These are phyloP conservation scores for Elymnias hypermnestra DNA, from an alignment of 1,140 invertebrate genomes.

Conservation along the genomic window DNA sequence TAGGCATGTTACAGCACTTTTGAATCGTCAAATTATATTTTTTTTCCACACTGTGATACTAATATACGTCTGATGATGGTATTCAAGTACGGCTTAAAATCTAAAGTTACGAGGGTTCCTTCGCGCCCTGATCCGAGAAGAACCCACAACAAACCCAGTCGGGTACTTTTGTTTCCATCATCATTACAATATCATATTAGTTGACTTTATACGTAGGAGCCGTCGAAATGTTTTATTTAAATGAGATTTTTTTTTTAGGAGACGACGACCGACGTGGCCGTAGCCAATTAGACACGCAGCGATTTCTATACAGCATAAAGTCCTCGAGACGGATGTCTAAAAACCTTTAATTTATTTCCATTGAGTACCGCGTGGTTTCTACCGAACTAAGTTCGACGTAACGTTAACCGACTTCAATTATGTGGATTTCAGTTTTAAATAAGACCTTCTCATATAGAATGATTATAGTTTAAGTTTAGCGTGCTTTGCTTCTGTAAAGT, in stretches of 20 bases:
- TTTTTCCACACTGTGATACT: too few relatives aligned
- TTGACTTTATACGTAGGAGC: too few relatives aligned
- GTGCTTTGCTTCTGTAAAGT: conserved; percentile 73
- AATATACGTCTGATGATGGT: too few relatives aligned
- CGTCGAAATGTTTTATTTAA: too few relatives aligned
- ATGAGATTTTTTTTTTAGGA: conserved; percentile 40
- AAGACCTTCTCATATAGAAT: conserved; percentile 62
- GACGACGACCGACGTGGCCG: conserved; percentile 48
- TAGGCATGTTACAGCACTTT: too few relatives aligned
- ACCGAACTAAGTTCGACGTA: conserved; percentile 66
- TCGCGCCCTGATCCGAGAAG: too few relatives aligned
- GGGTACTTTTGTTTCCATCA: too few relatives aligned
- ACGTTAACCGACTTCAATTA: conserved; percentile 43
- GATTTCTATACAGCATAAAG: conserved; percentile 22
- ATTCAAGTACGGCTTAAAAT: too few relatives aligned
- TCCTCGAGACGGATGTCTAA: conserved; percentile 39
- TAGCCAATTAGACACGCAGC: conserved; percentile 40
- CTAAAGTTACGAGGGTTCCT: too few relatives aligned
- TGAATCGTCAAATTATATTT: too few relatives aligned
- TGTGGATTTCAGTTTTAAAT: conserved; percentile 54
- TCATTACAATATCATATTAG: too few relatives aligned
- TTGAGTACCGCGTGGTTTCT: conserved; percentile 48
- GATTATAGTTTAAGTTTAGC: conserved; percentile 72
- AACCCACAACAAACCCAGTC: too few relatives aligned
- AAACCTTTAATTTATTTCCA: conserved; percentile 68